Conservation (phyloP, 2,888 invertebrate genomes). For the Polyommatus icarus region DNA sequence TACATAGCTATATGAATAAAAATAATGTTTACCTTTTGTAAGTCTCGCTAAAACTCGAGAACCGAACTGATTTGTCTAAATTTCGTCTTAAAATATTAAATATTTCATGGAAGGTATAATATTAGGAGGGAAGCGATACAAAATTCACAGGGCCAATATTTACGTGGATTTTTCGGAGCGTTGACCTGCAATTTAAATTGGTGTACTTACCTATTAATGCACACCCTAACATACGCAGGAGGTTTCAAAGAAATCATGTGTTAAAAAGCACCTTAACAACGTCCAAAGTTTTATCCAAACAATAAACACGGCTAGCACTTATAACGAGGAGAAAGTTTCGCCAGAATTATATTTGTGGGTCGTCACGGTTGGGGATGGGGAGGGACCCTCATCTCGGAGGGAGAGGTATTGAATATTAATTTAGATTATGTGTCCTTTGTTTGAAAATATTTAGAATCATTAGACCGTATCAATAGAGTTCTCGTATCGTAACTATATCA, state of each 20-base stretch:
- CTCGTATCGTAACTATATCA: not conserved
- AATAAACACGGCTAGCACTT: constrained; percentile 55
- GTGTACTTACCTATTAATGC: too few species aligned
- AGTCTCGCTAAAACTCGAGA: too few species aligned
- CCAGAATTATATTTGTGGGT: constrained; percentile 81
- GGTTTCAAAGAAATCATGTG: not conserved
- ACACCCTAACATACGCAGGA: not conserved
- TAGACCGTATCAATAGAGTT: constrained; percentile 17
- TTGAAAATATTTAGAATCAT: constrained; percentile 25
- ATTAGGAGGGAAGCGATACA: too few species aligned
- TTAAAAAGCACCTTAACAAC: constrained; percentile 28
- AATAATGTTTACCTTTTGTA: too few species aligned
- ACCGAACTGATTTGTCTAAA: too few species aligned
- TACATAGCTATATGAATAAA: too few species aligned
- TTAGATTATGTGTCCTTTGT: constrained; percentile 32
- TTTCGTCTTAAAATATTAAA: too few species aligned
- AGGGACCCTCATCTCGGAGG: constrained; percentile 69
- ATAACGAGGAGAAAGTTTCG: constrained; percentile 74
- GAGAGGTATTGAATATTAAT: constrained; percentile 42
- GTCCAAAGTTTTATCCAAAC: constrained; percentile 39
- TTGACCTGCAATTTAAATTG: too few species aligned
- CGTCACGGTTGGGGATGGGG: constrained; percentile 74
- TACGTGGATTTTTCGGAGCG: too few species aligned
- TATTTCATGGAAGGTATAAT: too few species aligned
- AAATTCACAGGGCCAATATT: too few species aligned